Conservation (phyloP, 2,797 vertebrate genomes). For the Chelmon rostratus region DNA sequence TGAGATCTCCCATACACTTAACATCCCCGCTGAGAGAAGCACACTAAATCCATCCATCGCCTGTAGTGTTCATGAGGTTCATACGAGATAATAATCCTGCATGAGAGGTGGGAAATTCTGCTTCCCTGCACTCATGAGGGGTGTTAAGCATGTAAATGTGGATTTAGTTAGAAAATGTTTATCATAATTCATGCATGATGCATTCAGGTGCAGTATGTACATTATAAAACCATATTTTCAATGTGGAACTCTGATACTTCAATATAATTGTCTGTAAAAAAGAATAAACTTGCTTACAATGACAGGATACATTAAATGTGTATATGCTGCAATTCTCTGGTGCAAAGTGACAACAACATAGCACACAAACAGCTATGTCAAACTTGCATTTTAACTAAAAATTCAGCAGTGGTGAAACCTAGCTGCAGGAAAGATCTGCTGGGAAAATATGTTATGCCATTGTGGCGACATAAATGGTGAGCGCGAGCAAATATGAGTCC, state of each 20-base stretch:
- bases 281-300: not conserved
- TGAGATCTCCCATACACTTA: slow-evolving; percentile 63
- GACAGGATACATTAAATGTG: not conserved
- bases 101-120: slow-evolving; percentile 44
- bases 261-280: slow-evolving; percentile 8
- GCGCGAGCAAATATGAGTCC: not conserved
- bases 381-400: not conserved
- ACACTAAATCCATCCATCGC: slow-evolving; percentile 65
- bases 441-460: not conserved
- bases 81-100: slow-evolving; percentile 67
- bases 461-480: not conserved
- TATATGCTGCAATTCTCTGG: too few relatives aligned
- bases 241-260: not conserved
- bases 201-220: slow-evolving; percentile 10
- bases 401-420: not conserved
- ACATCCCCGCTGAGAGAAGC: slow-evolving; percentile 66
- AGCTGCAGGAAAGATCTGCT: not conserved
- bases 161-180: slow-evolving; percentile 9
- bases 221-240: not conserved
- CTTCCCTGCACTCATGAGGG: slow-evolving; percentile 40
- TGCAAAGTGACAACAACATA: too few relatives aligned
- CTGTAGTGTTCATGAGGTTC: slow-evolving; percentile 59
- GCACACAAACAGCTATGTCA: not conserved
- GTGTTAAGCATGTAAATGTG: slow-evolving; percentile 29
- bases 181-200: not conserved